Evolutionary conservation across 2,113 vertebrate genomes (phyloP).

Genomic region (Sinosuthora webbiana): DNA sequence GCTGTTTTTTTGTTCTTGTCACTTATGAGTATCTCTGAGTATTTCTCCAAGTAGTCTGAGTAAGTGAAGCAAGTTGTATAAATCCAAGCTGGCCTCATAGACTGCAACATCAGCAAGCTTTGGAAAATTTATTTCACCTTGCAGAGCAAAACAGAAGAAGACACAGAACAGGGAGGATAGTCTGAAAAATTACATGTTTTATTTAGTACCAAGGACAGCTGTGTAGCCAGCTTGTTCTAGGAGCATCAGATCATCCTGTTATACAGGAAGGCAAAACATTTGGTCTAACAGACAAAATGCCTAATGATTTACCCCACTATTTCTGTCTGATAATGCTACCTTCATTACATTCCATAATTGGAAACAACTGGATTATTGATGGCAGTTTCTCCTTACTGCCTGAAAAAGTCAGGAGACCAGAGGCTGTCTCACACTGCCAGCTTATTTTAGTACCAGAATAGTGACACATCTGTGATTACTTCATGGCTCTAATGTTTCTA

Average conservation of each 20-base stretch:
- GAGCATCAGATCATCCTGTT: neutral
- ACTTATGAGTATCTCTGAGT: neutral
- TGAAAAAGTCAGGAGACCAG: neutral
- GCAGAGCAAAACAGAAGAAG: neutral
- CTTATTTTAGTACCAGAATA: neutral
- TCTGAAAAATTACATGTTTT: neutral
- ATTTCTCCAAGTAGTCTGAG: neutral
- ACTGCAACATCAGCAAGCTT: constrained; percentile 26
- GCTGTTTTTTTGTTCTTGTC: neutral
- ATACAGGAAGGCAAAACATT: neutral
- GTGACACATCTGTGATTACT: neutral
- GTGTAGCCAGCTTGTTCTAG: neutral
- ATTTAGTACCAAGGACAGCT: neutral
- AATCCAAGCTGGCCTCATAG: neutral
- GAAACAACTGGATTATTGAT: neutral
- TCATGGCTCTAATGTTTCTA: neutral
- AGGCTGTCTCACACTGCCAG: neutral
- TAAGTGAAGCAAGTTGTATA: neutral
- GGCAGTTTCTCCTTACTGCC: neutral
- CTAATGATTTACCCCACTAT: neutral
- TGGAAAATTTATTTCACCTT: neutral
- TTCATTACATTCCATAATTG: neutral
- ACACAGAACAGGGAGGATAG: neutral
- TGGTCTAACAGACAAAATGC: neutral
- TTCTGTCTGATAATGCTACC: neutral